A percentile compares a stretch with the other conserved stretches of the same genome.
Conservation (phyloP, 2,888 invertebrate genomes). For the Resseliella maxima region DNA sequence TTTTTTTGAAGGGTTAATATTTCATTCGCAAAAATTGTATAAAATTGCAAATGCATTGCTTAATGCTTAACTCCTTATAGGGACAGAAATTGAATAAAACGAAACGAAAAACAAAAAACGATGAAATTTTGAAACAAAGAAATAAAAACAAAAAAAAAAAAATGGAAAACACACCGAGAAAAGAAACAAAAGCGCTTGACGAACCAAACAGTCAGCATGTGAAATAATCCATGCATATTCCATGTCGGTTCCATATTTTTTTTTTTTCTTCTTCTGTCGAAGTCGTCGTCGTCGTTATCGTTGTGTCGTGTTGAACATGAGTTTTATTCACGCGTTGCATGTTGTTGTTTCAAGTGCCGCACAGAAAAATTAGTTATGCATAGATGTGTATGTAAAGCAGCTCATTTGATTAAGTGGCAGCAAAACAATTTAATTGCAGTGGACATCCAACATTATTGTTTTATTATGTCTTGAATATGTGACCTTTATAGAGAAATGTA, state of each 20-base stretch:
- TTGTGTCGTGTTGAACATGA: background rate
- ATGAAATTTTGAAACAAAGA: background rate
- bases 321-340: background rate
- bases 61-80: background rate
- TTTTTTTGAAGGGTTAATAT: too few species aligned
- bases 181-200: background rate
- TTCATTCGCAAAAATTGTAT: background rate
- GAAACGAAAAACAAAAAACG: too few species aligned
- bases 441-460: background rate
- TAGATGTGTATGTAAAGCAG: background rate
- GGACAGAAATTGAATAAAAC: conserved; percentile 4
- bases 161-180: background rate
- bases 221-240: background rate
- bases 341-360: background rate
- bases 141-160: background rate
- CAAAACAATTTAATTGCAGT: background rate
- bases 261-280: background rate
- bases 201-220: background rate
- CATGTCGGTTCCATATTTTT: background rate
- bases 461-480: background rate
- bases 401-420: background rate
- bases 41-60: background rate
- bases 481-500: background rate
- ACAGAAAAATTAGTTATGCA: background rate
- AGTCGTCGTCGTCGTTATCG: too few species aligned